Evolutionary conservation across 2,888 invertebrate genomes (phyloP).

Genomic region (Cosmopolites sordidus): DNA sequence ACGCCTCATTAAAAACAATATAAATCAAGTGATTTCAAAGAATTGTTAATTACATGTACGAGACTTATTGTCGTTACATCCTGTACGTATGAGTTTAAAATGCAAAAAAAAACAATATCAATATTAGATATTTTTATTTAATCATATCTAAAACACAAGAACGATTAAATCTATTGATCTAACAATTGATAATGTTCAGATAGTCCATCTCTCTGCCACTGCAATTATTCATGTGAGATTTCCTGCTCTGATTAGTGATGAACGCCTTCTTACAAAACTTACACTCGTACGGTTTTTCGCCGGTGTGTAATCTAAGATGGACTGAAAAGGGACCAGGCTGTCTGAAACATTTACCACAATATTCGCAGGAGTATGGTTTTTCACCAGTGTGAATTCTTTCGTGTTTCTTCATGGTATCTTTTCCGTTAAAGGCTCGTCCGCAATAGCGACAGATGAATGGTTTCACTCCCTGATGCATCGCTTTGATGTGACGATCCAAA

Average conservation of each 20-base stretch:
- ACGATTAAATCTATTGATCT: too few species aligned
- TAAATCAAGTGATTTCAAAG: too few species aligned
- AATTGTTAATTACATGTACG: too few species aligned
- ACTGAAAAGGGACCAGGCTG: conserved; percentile 39
- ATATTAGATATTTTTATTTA: too few species aligned
- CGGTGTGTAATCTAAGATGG: conserved; percentile 37
- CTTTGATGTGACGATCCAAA: conserved; percentile 21
- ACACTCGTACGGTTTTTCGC: conserved; percentile 29
- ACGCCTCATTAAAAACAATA: too few species aligned
- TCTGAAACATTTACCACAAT: conserved; percentile 42
- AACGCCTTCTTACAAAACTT: conserved; percentile 38
- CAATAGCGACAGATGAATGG: conserved; percentile 43
- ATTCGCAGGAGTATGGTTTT: conserved; percentile 41
- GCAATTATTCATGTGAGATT: conserved; percentile 23
- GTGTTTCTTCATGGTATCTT: conserved; percentile 39
- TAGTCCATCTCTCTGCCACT: neutral
- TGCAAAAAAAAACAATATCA: too few species aligned
- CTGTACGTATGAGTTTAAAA: too few species aligned
- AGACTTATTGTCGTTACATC: too few species aligned
- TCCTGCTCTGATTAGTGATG: conserved; percentile 21
- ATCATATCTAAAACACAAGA: too few species aligned
- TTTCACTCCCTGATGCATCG: conserved; percentile 51
- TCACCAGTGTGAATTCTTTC: conserved; percentile 43
- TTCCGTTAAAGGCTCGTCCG: conserved; percentile 52
- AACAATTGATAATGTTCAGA: neutral